Percentiles rank a stretch among this genome's conserved stretches.
Conservation (phyloP, 1,140 invertebrate species). For the Limonius californicus region DNA sequence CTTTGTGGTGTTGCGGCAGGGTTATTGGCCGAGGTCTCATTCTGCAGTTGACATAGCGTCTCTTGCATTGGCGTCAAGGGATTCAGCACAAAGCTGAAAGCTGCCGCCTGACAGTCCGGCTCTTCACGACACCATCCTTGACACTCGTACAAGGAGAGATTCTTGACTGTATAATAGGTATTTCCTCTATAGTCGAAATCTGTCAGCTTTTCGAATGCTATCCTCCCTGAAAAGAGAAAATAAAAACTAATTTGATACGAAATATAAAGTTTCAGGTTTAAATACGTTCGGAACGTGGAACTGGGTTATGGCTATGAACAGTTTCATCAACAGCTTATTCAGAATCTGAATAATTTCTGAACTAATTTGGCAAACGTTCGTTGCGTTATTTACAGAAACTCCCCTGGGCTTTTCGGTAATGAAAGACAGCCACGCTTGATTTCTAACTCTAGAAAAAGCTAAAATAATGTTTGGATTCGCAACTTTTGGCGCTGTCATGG, state of each 20-base stretch:
- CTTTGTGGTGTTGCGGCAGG: slow-evolving; percentile 76
- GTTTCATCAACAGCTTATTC: too few relatives aligned
- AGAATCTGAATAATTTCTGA: too few relatives aligned
- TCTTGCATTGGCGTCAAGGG: slow-evolving; percentile 84
- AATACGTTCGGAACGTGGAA: too few relatives aligned
- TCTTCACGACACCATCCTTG: slow-evolving; percentile 93
- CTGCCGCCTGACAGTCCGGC: slow-evolving; percentile 82
- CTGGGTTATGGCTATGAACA: too few relatives aligned
- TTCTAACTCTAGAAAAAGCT: too few relatives aligned
- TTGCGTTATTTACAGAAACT: too few relatives aligned
- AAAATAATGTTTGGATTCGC: too few relatives aligned
- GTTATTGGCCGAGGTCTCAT: slow-evolving; percentile 85
- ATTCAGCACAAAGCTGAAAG: slow-evolving; percentile 89
- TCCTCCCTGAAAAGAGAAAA: slow-evolving; percentile 59
- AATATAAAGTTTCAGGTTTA: neutral
- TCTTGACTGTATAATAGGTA: slow-evolving; percentile 88
- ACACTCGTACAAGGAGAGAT: slow-evolving; percentile 89
- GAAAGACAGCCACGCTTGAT: too few relatives aligned
- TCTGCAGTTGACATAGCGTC: slow-evolving; percentile 87
- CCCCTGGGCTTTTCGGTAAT: too few relatives aligned
- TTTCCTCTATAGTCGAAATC: slow-evolving; percentile 86
- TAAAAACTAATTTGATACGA: slow-evolving; percentile 14
- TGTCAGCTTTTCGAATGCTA: slow-evolving; percentile 90
- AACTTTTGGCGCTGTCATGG: too few relatives aligned
- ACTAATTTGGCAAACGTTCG: too few relatives aligned